These are phyloP conservation scores for Drosophila asahinai DNA, from an alignment of 1,140 invertebrate genomes.

Conservation along the genomic window DNA sequence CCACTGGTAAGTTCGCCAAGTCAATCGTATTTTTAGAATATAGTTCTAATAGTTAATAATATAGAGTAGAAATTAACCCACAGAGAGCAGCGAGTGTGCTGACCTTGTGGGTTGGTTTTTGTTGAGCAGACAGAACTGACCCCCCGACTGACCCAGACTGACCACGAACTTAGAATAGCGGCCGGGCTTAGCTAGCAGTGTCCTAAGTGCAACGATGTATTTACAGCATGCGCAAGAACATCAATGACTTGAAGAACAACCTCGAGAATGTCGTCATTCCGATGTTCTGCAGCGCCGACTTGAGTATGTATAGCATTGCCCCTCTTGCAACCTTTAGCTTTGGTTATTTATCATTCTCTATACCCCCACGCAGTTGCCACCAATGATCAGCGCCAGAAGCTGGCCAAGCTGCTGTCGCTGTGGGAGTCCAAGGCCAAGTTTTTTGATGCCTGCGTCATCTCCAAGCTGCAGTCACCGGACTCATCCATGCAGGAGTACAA, in stretches of 20 bases:
- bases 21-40: conserved; percentile 9
- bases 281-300: conserved; percentile 97
- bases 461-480: conserved; percentile 92
- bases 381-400: conserved; percentile 94
- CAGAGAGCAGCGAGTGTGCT: neutral
- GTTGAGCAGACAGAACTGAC: conserved; percentile 1
- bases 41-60: conserved; percentile 2
- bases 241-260: conserved; percentile 94
- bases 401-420: conserved; percentile 95
- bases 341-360: neutral
- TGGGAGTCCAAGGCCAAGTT: conserved; percentile 99
- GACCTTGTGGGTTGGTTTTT: conserved; percentile 16
- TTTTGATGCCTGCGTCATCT: conserved; percentile 93
- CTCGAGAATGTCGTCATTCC: conserved; percentile 97
- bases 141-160: neutral
- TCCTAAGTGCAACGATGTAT: conserved; percentile 64
- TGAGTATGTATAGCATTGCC: conserved; percentile 86
- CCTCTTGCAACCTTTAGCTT: neutral
- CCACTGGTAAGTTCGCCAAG: conserved; percentile 93
- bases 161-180: conserved; percentile 13
- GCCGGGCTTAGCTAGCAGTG: conserved; percentile 12
- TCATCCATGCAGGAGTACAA: conserved; percentile 94
- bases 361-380: conserved; percentile 87
- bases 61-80: conserved; percentile 12
- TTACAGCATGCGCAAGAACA: conserved; percentile 96